Conservation (phyloP, 2,113 vertebrate species). For the Anhinga anhinga region DNA sequence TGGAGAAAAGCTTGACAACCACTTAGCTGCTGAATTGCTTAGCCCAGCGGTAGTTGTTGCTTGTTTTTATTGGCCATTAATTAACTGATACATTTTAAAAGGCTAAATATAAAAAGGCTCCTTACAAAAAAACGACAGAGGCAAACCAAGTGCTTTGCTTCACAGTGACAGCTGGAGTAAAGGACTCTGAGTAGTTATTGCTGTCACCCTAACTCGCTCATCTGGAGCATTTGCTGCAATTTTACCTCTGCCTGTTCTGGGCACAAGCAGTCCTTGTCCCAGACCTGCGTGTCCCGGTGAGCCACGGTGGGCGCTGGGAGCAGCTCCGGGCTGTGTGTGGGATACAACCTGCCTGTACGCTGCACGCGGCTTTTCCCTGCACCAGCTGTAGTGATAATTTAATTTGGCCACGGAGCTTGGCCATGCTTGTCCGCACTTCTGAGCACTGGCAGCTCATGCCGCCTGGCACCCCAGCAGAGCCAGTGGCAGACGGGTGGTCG, state of each 20-base stretch:
- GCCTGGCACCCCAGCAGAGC: not conserved
- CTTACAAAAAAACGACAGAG: not conserved
- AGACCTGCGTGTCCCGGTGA: fast-evolving
- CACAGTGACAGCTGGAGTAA: not conserved
- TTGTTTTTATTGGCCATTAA: slow-evolving; percentile 4
- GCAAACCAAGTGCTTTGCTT: not conserved
- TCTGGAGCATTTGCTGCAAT: not conserved
- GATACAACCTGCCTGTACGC: fast-evolving
- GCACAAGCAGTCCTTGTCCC: not conserved
- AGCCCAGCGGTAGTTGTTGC: not conserved
- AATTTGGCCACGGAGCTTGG: not conserved
- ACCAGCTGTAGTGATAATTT: not conserved
- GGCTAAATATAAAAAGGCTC: not conserved
- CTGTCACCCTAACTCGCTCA: not conserved
- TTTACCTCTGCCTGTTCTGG: not conserved
- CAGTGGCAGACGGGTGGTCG: fast-evolving
- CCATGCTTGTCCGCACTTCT: not conserved
- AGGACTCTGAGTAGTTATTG: not conserved
- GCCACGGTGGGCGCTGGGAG: fast-evolving
- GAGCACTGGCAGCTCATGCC: not conserved
- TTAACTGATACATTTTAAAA: not conserved
- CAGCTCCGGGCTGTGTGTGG: fast-evolving
- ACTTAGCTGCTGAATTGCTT: slow-evolving; percentile 12
- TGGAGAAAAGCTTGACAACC: slow-evolving; percentile 14
- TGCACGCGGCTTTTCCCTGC: fast-evolving